Conservation (phyloP, 2,797 vertebrate genomes). For the Streptopelia turtur region DNA sequence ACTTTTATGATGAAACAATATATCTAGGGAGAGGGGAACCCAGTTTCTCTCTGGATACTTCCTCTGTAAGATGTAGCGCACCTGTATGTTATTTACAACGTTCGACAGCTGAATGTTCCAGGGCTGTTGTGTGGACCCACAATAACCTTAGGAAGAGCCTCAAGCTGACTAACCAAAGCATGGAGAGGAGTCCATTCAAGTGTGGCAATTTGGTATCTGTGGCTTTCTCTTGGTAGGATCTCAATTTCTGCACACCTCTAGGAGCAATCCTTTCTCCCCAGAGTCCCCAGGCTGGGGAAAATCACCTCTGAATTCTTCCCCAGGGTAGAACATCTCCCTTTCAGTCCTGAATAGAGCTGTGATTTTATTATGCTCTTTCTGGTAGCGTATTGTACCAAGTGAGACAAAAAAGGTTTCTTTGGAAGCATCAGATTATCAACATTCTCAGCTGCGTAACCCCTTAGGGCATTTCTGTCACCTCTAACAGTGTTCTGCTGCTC, state of each 20-base stretch:
- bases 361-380: not conserved
- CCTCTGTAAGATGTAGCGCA: not conserved
- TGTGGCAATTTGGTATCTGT: no score
- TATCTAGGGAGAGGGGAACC: not conserved
- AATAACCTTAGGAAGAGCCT: not conserved
- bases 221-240: not conserved
- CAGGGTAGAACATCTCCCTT: not conserved
- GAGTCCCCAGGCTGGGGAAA: accelerated
- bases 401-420: not conserved
- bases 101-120: not conserved
- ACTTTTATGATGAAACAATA: not conserved
- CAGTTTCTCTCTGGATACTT: not conserved
- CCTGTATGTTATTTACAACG: not conserved
- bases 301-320: not conserved
- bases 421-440: not conserved
- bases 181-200: not conserved
- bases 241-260: accelerated
- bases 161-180: not conserved
- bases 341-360: not conserved
- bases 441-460: not conserved
- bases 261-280: accelerated
- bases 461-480: not conserved
- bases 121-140: not conserved
- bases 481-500: not conserved
- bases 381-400: accelerated